Evolutionary conservation across 2,888 invertebrate species (phyloP).

Genomic region (Lissonota sp.): DNA sequence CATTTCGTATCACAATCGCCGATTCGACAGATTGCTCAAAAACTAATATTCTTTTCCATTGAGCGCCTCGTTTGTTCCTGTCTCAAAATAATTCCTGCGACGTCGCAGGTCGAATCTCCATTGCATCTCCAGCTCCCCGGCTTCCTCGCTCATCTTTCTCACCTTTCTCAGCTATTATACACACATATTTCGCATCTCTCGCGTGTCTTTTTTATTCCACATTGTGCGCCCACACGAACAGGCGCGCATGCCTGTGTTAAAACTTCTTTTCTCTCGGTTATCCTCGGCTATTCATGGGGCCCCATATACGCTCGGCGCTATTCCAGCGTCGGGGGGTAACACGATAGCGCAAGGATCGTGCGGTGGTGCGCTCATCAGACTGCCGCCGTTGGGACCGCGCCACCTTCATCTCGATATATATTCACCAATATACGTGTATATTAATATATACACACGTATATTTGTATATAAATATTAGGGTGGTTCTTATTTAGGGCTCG

Average conservation of each 20-base stretch:
- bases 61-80: too few species aligned
- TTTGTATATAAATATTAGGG: too few species aligned
- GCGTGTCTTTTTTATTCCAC: constrained; percentile 4
- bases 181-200: constrained; percentile 28
- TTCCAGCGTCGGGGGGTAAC: constrained; percentile 53
- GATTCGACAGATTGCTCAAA: too few species aligned
- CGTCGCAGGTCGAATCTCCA: too few species aligned
- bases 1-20: too few species aligned
- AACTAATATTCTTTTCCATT: too few species aligned
- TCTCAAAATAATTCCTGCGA: too few species aligned
- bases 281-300: constrained; percentile 59
- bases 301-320: constrained; percentile 45
- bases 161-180: constrained; percentile 22
- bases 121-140: not conserved
- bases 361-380: constrained; percentile 57
- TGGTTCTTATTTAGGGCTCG: too few species aligned
- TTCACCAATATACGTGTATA: constrained; percentile 2
- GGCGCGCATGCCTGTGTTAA: not conserved
- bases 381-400: constrained; percentile 54
- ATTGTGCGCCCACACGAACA: not conserved
- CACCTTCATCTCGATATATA: constrained; percentile 56
- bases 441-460: too few species aligned
- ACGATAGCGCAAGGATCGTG: constrained; percentile 63
- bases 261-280: constrained; percentile 41
- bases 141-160: constrained; percentile 53